Percentiles rank a stretch among this genome's conserved stretches.
Evolutionary conservation across 2,888 invertebrate species (phyloP).

Genomic region (Mesorhabditis spiculigera): DNA sequence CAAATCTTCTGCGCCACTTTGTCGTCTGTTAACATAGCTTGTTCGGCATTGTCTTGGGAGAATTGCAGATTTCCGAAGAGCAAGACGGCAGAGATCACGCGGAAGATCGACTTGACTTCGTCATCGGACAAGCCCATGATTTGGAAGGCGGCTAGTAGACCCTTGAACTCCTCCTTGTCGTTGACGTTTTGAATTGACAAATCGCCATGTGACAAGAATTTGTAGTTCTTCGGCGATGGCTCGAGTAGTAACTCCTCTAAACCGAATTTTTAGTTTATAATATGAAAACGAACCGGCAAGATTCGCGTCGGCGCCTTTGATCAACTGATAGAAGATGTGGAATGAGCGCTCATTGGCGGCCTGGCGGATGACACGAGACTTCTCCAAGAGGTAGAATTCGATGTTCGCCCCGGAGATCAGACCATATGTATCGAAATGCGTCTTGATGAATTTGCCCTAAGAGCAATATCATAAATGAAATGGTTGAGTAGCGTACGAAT

Average conservation of each 20-base stretch:
- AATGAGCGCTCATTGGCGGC: constrained; percentile 94
- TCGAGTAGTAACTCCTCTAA: constrained; percentile 76
- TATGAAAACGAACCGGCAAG: neutral
- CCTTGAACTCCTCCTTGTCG: constrained; percentile 82
- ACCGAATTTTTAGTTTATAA: constrained; percentile 7
- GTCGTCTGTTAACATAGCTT: constrained; percentile 94
- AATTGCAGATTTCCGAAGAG: constrained; percentile 98
- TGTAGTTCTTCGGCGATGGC: constrained; percentile 84
- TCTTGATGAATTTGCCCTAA: constrained; percentile 94
- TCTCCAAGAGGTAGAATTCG: constrained; percentile 97
- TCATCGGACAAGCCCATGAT: constrained; percentile 96
- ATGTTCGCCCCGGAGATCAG: constrained; percentile 99
- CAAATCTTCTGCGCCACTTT: constrained; percentile 86
- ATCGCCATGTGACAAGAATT: constrained; percentile 80
- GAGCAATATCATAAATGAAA: neutral
- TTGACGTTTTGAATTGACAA: constrained; percentile 82
- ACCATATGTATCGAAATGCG: constrained; percentile 98
- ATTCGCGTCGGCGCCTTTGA: constrained; percentile 81
- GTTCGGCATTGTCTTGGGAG: constrained; percentile 95
- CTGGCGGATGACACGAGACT: constrained; percentile 96
- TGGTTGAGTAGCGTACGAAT: constrained; percentile 80
- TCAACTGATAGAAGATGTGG: constrained; percentile 97
- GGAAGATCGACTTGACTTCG: constrained; percentile 89
- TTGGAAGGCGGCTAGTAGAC: constrained; percentile 91
- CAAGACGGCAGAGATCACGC: constrained; percentile 88